Evolutionary conservation across 2,797 vertebrate species (phyloP).

Genomic region (Poliocrania exsul): DNA sequence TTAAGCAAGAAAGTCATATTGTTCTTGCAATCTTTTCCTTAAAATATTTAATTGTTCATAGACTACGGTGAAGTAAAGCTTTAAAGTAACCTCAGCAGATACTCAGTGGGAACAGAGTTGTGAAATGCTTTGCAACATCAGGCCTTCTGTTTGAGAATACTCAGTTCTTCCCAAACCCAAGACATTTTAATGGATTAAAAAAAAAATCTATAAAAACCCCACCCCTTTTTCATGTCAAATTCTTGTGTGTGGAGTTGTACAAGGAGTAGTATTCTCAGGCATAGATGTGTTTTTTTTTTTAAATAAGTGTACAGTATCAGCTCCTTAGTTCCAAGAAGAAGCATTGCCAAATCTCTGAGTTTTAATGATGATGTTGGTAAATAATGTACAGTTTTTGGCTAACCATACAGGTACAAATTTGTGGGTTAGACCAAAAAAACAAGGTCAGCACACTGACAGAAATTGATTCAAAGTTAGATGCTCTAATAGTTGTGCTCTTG

Average conservation of each 20-base stretch:
- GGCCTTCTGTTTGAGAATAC: neutral
- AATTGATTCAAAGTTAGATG: slow-evolving; percentile 27
- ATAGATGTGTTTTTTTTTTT: neutral
- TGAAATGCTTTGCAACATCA: neutral
- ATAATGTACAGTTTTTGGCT: slow-evolving; percentile 29
- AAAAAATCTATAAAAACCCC: neutral
- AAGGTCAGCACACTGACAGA: slow-evolving; percentile 19
- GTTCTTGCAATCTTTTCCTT: neutral
- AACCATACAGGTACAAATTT: slow-evolving; percentile 41
- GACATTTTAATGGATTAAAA: neutral
- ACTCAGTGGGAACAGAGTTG: neutral
- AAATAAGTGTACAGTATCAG: neutral
- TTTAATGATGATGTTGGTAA: slow-evolving; percentile 54
- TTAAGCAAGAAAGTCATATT: neutral
- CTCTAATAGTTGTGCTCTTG: slow-evolving; percentile 41
- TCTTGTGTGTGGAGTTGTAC: neutral
- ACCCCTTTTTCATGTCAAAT: neutral
- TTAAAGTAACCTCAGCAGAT: neutral
- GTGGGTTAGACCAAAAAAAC: slow-evolving; percentile 45
- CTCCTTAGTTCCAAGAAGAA: slow-evolving; percentile 17
- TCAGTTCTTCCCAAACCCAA: neutral
- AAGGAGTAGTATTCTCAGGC: neutral
- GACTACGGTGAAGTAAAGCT: neutral
- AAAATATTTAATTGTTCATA: neutral
- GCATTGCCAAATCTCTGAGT: neutral